These are phyloP conservation scores for Sarcophaga variegata DNA, from an alignment of 2,888 invertebrate genomes.

Conservation along the genomic window DNA sequence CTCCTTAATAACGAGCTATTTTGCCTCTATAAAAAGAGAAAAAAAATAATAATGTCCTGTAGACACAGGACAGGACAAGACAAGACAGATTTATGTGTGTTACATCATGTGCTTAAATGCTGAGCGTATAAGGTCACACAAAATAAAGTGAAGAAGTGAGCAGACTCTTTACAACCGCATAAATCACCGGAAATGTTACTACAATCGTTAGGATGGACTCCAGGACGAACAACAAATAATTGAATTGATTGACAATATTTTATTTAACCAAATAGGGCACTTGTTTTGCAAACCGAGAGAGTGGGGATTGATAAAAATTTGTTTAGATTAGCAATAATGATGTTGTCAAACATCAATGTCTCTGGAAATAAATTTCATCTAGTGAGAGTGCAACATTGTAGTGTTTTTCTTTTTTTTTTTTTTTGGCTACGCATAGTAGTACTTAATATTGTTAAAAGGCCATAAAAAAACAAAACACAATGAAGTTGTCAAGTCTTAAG, in stretches of 20 bases:
- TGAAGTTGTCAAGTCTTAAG: slow-evolving; percentile 59
- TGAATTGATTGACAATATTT: slow-evolving; percentile 81
- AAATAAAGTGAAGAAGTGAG: not conserved
- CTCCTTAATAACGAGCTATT: slow-evolving; percentile 62
- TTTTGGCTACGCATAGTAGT: slow-evolving; percentile 48
- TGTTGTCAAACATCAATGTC: slow-evolving; percentile 58
- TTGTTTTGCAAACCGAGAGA: slow-evolving; percentile 23
- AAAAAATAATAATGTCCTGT: not conserved
- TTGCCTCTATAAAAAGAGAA: slow-evolving; percentile 53
- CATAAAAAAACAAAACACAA: slow-evolving; percentile 76
- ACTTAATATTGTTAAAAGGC: slow-evolving; percentile 70
- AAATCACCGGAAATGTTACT: slow-evolving; percentile 67
- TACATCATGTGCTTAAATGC: slow-evolving; percentile 44
- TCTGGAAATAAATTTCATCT: not conserved
- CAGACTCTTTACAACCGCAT: slow-evolving; percentile 49
- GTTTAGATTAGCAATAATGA: slow-evolving; percentile 80
- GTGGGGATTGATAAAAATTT: slow-evolving; percentile 75
- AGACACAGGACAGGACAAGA: not conserved
- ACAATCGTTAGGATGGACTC: slow-evolving; percentile 71
- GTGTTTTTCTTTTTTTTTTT: not conserved
- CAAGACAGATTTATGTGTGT: slow-evolving; percentile 53
- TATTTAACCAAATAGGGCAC: slow-evolving; percentile 67
- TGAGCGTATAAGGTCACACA: not conserved
- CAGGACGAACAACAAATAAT: slow-evolving; percentile 74
- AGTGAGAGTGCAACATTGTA: slow-evolving; percentile 44